Evolutionary conservation across 2,113 vertebrate species (phyloP).

Genomic region (Thymallus thymallus): DNA sequence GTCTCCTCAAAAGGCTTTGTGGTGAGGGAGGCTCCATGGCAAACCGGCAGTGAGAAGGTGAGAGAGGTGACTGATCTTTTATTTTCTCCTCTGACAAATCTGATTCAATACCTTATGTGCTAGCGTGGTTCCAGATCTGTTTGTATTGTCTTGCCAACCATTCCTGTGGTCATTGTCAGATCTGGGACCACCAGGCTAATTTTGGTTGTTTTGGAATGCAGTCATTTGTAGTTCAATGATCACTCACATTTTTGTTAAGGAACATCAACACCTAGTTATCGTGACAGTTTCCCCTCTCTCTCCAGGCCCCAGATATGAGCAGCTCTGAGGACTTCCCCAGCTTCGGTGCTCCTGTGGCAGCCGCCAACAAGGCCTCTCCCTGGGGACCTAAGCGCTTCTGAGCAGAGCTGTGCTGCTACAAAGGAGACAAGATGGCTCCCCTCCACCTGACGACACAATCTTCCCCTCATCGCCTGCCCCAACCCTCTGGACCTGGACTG

Average conservation of each 20-base stretch:
- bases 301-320: constrained; percentile 95
- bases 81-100: not conserved
- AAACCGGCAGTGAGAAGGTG: constrained; percentile 87
- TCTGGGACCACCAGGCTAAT: no score
- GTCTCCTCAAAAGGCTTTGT: constrained; percentile 94
- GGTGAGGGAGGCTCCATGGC: constrained; percentile 97
- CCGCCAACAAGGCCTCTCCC: constrained; percentile 84
- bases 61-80: not conserved
- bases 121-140: no score
- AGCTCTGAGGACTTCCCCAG: constrained; percentile 98
- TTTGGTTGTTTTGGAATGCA: not conserved
- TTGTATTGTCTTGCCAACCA: no score
- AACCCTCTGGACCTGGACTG: constrained; percentile 58
- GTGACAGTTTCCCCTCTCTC: not conserved
- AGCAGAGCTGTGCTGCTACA: constrained; percentile 65
- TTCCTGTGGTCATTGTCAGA: no score
- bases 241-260: not conserved
- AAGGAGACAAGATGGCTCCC: constrained; percentile 33
- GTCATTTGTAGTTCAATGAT: not conserved
- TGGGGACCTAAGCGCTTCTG: constrained; percentile 99
- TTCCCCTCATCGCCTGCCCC: constrained; percentile 38
- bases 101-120: no score
- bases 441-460: constrained; percentile 52
- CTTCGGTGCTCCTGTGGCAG: constrained; percentile 92
- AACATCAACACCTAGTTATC: not conserved